Base-by-base conservation (phyloP, 1,140 invertebrate species). In the Macrotrachela quadricornifera region DNA sequence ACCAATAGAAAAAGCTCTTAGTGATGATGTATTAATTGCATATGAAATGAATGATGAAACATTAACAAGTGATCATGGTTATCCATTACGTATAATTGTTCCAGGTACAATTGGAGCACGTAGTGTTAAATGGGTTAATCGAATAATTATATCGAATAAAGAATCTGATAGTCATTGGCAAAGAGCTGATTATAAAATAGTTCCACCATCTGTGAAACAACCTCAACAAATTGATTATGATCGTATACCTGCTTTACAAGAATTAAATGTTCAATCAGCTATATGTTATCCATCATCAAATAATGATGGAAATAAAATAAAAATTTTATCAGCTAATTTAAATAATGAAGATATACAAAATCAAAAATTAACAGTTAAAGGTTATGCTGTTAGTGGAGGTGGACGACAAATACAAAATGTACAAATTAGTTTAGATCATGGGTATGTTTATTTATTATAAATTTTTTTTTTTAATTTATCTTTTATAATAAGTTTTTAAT, bases 371-470 rank as follows among this genome's bases (percentile, higher is more conserved):
- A 72, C 71, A 39, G 71, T 86, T 0, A 78, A 78, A 73, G 84
- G 91, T 1, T 96, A 96, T 70, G 90, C 92, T 13, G 95, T 84
- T 79, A 92, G 87, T 57, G 91, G 92, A 8, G 90, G 86, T 40
- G 92, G 92, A 0, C 76, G 80, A 2, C 79, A 79, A 63, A 81
- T 95, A 43, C 73, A 92, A 12, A 75, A 90, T 36, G 85, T 71
- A 9, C 87, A 91, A 68, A 69, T 92, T 3, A 83, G 82, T 8
- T 60, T 63, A 6, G 85, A 92, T 68, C 71, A 77, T 55, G 91
- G 91, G 21, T 30, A 30, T 4, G 21, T 30, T n/a, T n/a, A n/a
- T n/a, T n/a, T n/a, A n/a, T n/a, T n/a, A n/a, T n/a, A n/a, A n/a
- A n/a, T n/a, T n/a, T n/a, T n/a, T n/a, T n/a, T n/a, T n/a, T n/a